Base-by-base conservation (phyloP, 2,888 invertebrate genomes). In the Microplitis deprimator region DNA sequence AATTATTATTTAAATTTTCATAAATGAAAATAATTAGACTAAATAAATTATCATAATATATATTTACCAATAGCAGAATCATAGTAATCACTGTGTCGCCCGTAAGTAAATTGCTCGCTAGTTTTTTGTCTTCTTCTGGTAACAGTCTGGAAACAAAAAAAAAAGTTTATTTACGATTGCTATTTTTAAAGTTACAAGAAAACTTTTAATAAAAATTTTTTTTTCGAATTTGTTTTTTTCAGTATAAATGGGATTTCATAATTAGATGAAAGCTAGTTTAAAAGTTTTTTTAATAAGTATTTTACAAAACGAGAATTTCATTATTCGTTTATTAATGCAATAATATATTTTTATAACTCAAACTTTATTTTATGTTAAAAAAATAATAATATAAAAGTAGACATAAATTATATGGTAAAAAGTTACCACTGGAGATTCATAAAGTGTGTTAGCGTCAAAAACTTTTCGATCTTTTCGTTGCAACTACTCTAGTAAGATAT, bases 61-160 rank as follows among this genome's bases (percentile, higher is more conserved):
- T n/a, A 13, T 29, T 82, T 81, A 88, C 87, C 87, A 85, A 88
- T 85, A 59, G 84, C 81, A 13, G 86, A 87, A 65, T 87, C 85
- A 83, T 87, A 88, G 68, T 85, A 83, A 76, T 87, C 87, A 79
- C 87, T 88, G 82, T 87, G 83, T 16, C 88, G 84, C 70, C 86
- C 87, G 65, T 85, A 86, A 41, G 83, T 83, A 40, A 83, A 77
- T 6, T 80, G 77, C 67, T 82, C 76, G 17, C 68, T 80, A 4
- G 81, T 79, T 67, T 82, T 83, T 50, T 80, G 76, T 73, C 86
- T 83, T 79, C 87, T 83, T 65, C 84, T 83, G n/a, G 82, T 77
- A 68, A 80, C 82, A 13, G 76, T 82, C 87, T 87, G 83, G 3
- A 82, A 85, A 74, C 60, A 62, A 40, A 76, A 77, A 79, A 79